Evolutionary conservation across 1,140 invertebrate species (phyloP).

Genomic region (Bombus pyrosoma): DNA sequence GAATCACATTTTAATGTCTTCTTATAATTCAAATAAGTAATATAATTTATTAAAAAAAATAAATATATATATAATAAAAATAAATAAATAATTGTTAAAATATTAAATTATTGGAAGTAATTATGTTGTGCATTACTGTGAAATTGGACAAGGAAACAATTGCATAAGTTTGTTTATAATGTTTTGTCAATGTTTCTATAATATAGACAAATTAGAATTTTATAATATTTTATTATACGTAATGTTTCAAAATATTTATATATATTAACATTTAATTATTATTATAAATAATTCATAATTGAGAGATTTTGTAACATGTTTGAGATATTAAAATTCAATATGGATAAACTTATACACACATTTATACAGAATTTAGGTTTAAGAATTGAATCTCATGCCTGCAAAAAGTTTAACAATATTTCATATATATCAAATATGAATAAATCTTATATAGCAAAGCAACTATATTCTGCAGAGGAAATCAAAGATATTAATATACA

Average conservation of each 20-base stretch:
- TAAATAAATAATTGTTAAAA: background rate
- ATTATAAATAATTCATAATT: slow-evolving; percentile 10
- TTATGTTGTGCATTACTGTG: background rate
- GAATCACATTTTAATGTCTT: background rate
- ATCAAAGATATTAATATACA: slow-evolving; percentile 36
- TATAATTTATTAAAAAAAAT: too few relatives aligned
- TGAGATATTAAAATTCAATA: slow-evolving; percentile 11
- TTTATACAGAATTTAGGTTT: slow-evolving; percentile 45
- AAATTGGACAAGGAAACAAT: slow-evolving; percentile 21
- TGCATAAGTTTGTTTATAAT: slow-evolving; percentile 5
- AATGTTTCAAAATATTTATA: slow-evolving; percentile 15
- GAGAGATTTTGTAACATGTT: slow-evolving; percentile 28
- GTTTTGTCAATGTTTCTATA: slow-evolving; percentile 10
- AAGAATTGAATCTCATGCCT: background rate
- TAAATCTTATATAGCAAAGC: slow-evolving; percentile 37
- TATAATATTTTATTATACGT: slow-evolving; percentile 9
- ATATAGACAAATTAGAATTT: slow-evolving; percentile 12
- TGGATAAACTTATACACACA: slow-evolving; percentile 51
- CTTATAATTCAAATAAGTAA: background rate
- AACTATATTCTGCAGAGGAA: slow-evolving; percentile 36
- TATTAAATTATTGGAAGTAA: background rate
- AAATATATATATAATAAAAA: too few relatives aligned
- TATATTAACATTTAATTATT: background rate
- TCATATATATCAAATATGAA: slow-evolving; percentile 39
- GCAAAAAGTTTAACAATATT: slow-evolving; percentile 14